A percentile compares a stretch with the other conserved stretches of the same genome.
Evolutionary conservation across 92 coral and sea anemone species (phyloP).

Genomic region (Epizoanthus scotinus): DNA sequence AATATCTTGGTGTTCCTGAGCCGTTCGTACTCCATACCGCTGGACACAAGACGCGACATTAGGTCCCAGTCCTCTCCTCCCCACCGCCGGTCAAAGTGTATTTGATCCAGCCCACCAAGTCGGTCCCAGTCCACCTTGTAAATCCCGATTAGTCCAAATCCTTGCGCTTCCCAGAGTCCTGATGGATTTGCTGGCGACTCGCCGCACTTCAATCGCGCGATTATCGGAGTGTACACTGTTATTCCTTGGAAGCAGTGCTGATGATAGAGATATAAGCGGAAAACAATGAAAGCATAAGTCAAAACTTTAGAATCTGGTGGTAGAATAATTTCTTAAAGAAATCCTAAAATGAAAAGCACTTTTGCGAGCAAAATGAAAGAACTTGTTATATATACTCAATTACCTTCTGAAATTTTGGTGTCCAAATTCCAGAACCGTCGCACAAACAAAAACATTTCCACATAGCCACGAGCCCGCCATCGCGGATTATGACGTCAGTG

Average conservation of each 20-base stretch:
- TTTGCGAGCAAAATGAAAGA: no score
- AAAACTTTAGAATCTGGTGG: no score
- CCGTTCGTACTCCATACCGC: slow-evolving; percentile 84
- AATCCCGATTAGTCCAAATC: slow-evolving; percentile 82
- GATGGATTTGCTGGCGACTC: slow-evolving; percentile 48
- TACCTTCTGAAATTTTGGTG: no score
- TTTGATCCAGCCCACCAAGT: slow-evolving; percentile 79
- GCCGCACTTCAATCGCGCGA: slow-evolving; percentile 69
- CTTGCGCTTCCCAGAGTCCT: slow-evolving; percentile 85
- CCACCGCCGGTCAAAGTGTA: slow-evolving; percentile 66
- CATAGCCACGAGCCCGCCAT: no score
- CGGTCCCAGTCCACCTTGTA: slow-evolving; percentile 88
- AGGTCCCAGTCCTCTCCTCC: slow-evolving; percentile 97
- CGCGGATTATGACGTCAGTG: no score
- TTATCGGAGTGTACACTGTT: slow-evolving; percentile 80
- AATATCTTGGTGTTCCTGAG: slow-evolving; percentile 59
- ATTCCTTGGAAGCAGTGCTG: slow-evolving; percentile 83
- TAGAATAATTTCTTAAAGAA: no score
- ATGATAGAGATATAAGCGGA: background rate
- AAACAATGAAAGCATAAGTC: no score
- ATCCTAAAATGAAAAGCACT: no score
- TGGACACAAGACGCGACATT: slow-evolving; percentile 66
- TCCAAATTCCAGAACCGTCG: no score
- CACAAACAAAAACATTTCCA: no score
- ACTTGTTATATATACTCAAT: no score